Conservation (phyloP, 2,113 vertebrate genomes). For the Chloropsis hardwickii region DNA sequence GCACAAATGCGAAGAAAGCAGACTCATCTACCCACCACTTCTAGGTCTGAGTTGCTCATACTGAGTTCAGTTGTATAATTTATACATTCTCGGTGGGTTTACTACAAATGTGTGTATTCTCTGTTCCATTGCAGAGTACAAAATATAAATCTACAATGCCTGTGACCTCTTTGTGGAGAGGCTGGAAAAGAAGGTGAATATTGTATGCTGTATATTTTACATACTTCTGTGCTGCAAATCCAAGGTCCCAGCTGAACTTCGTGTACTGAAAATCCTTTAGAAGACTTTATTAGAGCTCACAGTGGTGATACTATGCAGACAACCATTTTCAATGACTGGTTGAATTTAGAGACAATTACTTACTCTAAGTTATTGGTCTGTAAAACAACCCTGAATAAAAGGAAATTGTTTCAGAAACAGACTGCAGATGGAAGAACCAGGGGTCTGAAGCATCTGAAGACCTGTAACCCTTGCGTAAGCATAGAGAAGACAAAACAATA, state of each 20-base stretch:
- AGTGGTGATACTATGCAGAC: not conserved
- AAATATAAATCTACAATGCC: not conserved
- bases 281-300: not conserved
- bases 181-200: not conserved
- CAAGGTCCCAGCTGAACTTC: not conserved
- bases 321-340: not conserved
- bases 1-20: not conserved
- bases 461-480: not conserved
- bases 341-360: not conserved
- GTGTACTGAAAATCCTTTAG: not conserved
- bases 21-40: not conserved
- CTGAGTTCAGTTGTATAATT: not conserved
- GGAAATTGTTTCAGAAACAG: not conserved
- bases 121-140: not conserved
- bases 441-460: not conserved
- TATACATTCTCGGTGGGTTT: not conserved
- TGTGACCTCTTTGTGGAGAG: not conserved
- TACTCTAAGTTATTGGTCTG: not conserved
- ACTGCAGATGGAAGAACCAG: not conserved
- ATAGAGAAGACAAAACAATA: not conserved
- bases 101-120: not conserved
- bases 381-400: slow-evolving; percentile 10
- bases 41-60: not conserved
- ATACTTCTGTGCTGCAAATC: not conserved
- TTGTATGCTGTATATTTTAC: not conserved